These are phyloP conservation scores for Dolichopus griseipennis DNA, from an alignment of 2,888 invertebrate genomes.

Conservation along the genomic window DNA sequence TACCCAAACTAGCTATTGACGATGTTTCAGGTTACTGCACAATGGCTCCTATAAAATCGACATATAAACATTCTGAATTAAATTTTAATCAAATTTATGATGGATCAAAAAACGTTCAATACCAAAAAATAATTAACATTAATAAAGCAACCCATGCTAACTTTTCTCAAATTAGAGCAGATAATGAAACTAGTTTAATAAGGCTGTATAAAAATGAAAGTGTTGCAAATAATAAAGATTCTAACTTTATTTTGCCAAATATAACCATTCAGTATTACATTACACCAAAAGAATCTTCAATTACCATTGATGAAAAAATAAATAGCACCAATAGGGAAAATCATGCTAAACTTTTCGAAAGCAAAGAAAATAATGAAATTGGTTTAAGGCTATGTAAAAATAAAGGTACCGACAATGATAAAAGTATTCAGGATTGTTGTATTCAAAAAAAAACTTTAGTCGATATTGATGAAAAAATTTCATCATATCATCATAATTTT, in stretches of 20 bases:
- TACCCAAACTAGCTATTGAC: constrained; percentile 28
- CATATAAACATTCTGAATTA: constrained; percentile 1
- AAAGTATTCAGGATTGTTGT: constrained; percentile 31
- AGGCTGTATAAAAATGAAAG: too few relatives aligned
- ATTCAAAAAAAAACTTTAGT: constrained; percentile 37
- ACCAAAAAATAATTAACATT: constrained; percentile 18
- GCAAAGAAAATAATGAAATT: constrained; percentile 21
- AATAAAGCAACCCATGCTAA: constrained; percentile 23
- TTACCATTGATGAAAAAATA: constrained; percentile 42
- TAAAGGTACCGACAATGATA: not conserved
- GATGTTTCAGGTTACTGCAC: constrained; percentile 40
- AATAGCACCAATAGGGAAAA: too few relatives aligned
- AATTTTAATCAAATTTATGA: not conserved
- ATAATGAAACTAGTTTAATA: constrained; percentile 21
- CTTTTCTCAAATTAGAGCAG: not conserved
- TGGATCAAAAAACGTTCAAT: not conserved
- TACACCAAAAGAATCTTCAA: constrained; percentile 37
- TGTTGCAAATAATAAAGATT: constrained; percentile 20
- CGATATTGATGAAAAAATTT: constrained; percentile 41
- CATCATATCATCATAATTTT: constrained; percentile 43
- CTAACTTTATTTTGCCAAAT: constrained; percentile 29
- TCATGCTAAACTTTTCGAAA: constrained; percentile 32
- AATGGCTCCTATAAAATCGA: constrained; percentile 37
- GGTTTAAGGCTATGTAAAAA: not conserved
- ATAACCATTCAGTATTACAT: constrained; percentile 30